Evolutionary conservation across 1,140 invertebrate species (phyloP).

Genomic region (Drosophila dunni): DNA sequence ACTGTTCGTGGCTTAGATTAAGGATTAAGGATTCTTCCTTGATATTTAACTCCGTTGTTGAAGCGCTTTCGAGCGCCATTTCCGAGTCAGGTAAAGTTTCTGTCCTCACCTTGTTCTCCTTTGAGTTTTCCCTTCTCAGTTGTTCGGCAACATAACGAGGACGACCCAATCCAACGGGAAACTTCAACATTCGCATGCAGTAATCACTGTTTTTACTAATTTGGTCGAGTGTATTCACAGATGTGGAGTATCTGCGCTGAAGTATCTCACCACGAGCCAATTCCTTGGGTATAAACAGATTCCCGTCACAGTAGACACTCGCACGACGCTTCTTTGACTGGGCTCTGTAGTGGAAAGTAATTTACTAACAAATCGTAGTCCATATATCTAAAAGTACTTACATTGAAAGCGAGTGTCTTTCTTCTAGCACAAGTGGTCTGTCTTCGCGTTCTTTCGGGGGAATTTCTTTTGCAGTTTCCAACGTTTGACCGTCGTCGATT

Average conservation of each 20-base stretch:
- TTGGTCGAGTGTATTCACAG: constrained; percentile 22
- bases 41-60: background rate
- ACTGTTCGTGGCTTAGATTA: constrained; percentile 3
- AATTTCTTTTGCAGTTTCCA: background rate
- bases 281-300: constrained; percentile 67
- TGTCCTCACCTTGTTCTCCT: background rate
- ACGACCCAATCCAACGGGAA: constrained; percentile 57
- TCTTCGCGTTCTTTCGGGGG: constrained; percentile 33
- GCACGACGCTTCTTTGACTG: constrained; percentile 70
- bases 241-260: constrained; percentile 15
- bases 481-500: background rate
- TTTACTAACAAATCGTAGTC: background rate
- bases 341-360: constrained; percentile 33
- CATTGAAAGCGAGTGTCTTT: constrained; percentile 62
- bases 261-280: constrained; percentile 58
- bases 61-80: background rate
- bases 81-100: background rate
- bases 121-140: constrained; percentile 33
- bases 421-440: constrained; percentile 56
- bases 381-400: constrained; percentile 16
- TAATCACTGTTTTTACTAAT: constrained; percentile 39
- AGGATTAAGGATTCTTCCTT: constrained; percentile 39
- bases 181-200: constrained; percentile 61
- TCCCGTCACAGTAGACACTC: constrained; percentile 56
- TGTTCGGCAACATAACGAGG: constrained; percentile 55